Evolutionary conservation across 2,888 invertebrate genomes (phyloP).

Genomic region (Rhimphoctona megacephalus): DNA sequence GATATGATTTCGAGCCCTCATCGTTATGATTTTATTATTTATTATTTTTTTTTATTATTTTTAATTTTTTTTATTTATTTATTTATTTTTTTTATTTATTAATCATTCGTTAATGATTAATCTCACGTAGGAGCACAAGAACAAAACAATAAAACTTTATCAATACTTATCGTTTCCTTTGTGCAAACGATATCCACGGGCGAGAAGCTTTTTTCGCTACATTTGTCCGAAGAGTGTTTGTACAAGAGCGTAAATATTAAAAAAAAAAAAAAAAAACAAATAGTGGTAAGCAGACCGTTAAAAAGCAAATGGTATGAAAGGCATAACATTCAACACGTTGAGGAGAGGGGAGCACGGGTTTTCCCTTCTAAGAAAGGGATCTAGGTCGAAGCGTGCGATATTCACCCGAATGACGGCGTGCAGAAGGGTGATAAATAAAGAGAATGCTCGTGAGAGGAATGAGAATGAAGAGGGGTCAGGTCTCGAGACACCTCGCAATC

Average conservation of each 20-base stretch:
- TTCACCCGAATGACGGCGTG: slow-evolving; percentile 31
- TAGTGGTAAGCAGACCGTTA: background rate
- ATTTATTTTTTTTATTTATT: no score
- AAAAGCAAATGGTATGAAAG: background rate
- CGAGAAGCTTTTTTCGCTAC: background rate
- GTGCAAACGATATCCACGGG: background rate
- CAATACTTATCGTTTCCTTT: background rate
- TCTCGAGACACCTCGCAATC: slow-evolving; percentile 17
- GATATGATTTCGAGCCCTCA: background rate
- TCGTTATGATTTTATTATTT: no score
- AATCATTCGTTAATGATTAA: background rate
- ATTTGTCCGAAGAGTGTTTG: slow-evolving; percentile 2
- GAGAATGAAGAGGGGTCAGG: slow-evolving; percentile 2
- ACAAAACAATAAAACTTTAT: background rate
- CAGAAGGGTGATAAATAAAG: slow-evolving; percentile 28
- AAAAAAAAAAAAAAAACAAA: background rate
- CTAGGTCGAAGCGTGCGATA: slow-evolving; percentile 21
- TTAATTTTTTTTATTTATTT: no score
- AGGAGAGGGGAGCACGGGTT: background rate
- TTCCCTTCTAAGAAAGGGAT: slow-evolving; percentile 21
- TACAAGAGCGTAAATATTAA: slow-evolving; percentile 9
- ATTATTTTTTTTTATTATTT: no score
- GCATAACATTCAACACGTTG: slow-evolving; percentile 35
- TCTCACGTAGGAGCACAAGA: background rate
- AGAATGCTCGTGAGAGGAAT: slow-evolving; percentile 25